Evolutionary conservation across 2,888 invertebrate species (phyloP), one percentile per base, ranked within the genome.

Genomic region (Empis stercorea): DNA sequence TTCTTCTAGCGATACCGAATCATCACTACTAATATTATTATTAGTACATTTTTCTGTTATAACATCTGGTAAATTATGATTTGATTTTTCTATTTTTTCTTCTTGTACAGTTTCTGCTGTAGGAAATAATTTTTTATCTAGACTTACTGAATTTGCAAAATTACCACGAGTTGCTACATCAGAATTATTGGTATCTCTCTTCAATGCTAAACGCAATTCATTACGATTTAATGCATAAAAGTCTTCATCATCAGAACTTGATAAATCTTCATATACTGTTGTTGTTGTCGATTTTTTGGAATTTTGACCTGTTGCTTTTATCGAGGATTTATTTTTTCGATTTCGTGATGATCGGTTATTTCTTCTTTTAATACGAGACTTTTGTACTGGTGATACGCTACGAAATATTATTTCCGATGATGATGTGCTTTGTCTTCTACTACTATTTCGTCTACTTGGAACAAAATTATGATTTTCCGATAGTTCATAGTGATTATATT

Each of bases 191-290:
- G 23, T 27, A 27, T 27, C 23, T 34, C 34, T 7, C 13, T 34
- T 34, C 42, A 66, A 48, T 1, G 66, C 66, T 15, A 61, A 52
- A 2, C 61, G 58, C 36, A 65, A 49, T 42, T 64, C 60, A 36
- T 60, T 58, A 3, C 65, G 55, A 51, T 59, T 64, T 13, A 64
- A 43, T 6, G 56, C 53, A 4, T 55, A 52, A 3, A 51, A 48
- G 10, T 54, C 53, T 7, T 57, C 46, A 3, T 51, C 55, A 10
- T 55, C 51, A 10, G 46, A 43, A 13, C 15, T 46, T 27, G 43
- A 43, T 7, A 43, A 43, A 23, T 48, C 50, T 17, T 45, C 49
- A 36, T 50, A 45, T 11, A 6, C 10, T 44, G 10, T 53, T 48
- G 1, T 20, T 41, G 42, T 43, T 20, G n/a, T n/a, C n/a, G 23